Percentiles rank a stretch among this genome's conserved stretches.
These are phyloP conservation scores for Mimachlamys varia DNA, from an alignment of 2,888 invertebrate species.

Conservation along the genomic window DNA sequence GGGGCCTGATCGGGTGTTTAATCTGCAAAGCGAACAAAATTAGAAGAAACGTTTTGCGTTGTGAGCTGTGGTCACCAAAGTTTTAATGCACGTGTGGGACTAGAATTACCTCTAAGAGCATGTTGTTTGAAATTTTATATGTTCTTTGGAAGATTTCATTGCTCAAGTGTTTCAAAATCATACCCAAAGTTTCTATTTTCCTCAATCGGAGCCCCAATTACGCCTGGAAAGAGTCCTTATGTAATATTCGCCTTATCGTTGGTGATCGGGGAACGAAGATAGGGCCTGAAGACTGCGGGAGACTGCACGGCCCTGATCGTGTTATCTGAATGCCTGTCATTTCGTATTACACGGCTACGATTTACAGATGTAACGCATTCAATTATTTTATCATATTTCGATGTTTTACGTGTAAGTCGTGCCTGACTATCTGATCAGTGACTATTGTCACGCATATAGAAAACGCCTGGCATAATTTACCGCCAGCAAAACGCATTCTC, in stretches of 20 bases:
- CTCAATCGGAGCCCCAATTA: neutral
- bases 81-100: neutral
- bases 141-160: neutral
- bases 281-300: neutral
- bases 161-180: neutral
- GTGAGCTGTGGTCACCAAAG: neutral
- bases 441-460: neutral
- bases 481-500: neutral
- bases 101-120: no score
- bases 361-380: neutral
- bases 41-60: neutral
- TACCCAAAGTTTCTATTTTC: neutral
- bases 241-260: neutral
- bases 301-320: neutral
- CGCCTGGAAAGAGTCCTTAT: neutral
- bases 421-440: neutral
- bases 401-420: neutral
- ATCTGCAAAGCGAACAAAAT: neutral
- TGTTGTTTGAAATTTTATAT: no score
- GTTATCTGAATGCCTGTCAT: neutral
- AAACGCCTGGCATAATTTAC: neutral
- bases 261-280: neutral
- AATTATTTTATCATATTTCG: neutral
- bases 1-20: neutral
- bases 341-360: neutral